Evolutionary conservation across 1,140 invertebrate species (phyloP).

Genomic region (Wasmannia auropunctata): DNA sequence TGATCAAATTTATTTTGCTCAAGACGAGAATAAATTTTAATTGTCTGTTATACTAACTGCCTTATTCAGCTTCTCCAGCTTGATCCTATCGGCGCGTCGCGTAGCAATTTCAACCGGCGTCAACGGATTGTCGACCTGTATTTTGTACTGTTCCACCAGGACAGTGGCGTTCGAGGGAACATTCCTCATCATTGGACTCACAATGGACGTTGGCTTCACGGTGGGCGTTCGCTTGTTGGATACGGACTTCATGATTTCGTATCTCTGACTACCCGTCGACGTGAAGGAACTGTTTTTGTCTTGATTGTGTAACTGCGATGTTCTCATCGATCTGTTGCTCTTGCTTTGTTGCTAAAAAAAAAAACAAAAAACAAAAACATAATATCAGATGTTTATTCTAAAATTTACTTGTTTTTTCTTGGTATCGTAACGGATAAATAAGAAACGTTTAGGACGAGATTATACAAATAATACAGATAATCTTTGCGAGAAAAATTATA

Average conservation of each 20-base stretch:
- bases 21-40: neutral
- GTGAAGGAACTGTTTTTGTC: constrained; percentile 94
- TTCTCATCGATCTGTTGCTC: constrained; percentile 90
- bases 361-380: neutral
- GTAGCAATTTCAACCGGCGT: constrained; percentile 94
- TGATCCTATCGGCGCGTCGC: constrained; percentile 92
- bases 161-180: constrained; percentile 92
- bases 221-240: constrained; percentile 90
- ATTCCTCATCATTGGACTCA: constrained; percentile 90
- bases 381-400: neutral
- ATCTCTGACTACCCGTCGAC: constrained; percentile 89
- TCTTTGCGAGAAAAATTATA: neutral
- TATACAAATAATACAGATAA: neutral
- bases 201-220: constrained; percentile 86
- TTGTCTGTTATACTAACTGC: constrained; percentile 70
- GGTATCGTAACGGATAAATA: neutral
- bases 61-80: constrained; percentile 90
- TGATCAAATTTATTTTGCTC: neutral
- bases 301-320: constrained; percentile 92
- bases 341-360: constrained; percentile 86
- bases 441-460: neutral
- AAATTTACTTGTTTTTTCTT: constrained; percentile 19
- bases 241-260: constrained; percentile 92
- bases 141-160: constrained; percentile 91
- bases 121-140: constrained; percentile 93